These are phyloP conservation scores for Varecia variegata DNA, from an alignment of 2,797 vertebrate genomes.

Conservation along the genomic window DNA sequence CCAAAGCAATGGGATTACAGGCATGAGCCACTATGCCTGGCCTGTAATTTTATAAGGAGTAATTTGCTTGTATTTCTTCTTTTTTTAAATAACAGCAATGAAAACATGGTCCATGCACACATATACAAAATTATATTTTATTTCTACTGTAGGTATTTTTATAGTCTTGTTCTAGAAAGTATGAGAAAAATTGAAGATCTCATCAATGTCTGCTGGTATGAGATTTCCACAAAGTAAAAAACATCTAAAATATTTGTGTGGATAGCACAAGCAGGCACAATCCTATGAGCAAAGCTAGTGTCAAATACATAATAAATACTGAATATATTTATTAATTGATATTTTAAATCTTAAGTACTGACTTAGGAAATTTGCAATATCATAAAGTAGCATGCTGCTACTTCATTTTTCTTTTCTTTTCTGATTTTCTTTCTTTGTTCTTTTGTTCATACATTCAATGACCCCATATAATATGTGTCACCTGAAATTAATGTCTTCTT, in stretches of 20 bases:
- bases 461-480: not conserved
- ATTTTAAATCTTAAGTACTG: not conserved
- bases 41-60: not conserved
- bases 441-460: not conserved
- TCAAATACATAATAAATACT: not conserved
- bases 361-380: not conserved
- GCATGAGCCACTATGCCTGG: too few species aligned
- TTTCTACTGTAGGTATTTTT: not conserved
- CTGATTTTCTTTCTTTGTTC: not conserved
- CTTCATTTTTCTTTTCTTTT: not conserved
- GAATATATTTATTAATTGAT: not conserved
- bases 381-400: not conserved
- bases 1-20: too few species aligned
- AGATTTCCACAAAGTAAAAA: not conserved
- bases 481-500: not conserved
- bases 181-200: not conserved
- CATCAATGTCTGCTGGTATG: not conserved
- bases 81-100: not conserved
- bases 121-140: not conserved
- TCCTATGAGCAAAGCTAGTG: not conserved
- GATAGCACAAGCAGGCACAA: not conserved
- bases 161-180: not conserved
- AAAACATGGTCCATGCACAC: not conserved
- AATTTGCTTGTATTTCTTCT: constrained; percentile 19
- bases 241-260: not conserved